phyloP scores from a whole-genome alignment of 2,797 vertebrate genomes.

The Podarcis lilfordi region DNA sequence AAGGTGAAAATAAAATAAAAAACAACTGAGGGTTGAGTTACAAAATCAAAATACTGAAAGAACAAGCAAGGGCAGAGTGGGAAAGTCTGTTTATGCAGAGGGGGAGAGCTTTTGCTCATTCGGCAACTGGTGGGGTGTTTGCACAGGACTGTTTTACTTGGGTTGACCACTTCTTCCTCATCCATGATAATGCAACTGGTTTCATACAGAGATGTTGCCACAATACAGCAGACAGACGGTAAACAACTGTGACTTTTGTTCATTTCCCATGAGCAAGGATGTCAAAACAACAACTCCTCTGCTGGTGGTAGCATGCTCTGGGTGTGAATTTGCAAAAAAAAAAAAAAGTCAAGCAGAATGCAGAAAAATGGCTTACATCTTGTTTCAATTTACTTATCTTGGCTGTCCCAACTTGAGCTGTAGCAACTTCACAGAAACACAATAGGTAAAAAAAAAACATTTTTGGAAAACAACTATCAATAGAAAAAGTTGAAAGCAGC shows the following conservation, averaged over 20 bases:
- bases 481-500: too few species aligned
- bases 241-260: neutral
- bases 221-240: neutral
- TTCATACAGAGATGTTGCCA: neutral
- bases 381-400: neutral
- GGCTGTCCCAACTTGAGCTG: too few species aligned
- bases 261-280: neutral
- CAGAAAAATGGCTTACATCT: neutral
- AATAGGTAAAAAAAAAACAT: neutral
- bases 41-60: neutral
- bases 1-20: neutral
- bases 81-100: neutral
- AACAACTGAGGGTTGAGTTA: neutral
- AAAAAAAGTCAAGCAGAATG: neutral
- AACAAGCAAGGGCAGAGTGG: too few species aligned
- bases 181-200: neutral
- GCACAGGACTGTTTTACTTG: neutral
- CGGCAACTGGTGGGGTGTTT: neutral
- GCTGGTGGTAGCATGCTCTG: neutral
- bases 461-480: too few species aligned
- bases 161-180: neutral
- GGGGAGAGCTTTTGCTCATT: neutral
- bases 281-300: neutral
- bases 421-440: neutral
- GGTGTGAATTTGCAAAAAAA: neutral